These are phyloP conservation scores for Sabellastarte sp. DNA, from an alignment of 2,888 invertebrate species.

Conservation along the genomic window DNA sequence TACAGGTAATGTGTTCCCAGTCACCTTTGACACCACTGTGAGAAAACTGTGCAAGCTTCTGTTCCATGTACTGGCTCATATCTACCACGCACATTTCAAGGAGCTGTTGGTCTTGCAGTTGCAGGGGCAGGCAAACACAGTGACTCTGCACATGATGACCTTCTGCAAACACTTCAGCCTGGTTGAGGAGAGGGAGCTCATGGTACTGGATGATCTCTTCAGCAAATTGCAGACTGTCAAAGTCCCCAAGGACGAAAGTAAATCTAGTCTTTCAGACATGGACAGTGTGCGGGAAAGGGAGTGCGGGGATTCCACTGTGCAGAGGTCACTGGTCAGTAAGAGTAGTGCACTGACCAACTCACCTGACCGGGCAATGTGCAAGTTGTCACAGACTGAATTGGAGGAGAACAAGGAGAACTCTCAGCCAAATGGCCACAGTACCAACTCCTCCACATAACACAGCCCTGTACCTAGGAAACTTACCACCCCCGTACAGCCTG, in stretches of 20 bases:
- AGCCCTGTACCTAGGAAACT: too few relatives aligned
- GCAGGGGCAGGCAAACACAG: constrained; percentile 95
- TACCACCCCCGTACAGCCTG: too few relatives aligned
- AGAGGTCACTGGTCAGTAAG: too few relatives aligned
- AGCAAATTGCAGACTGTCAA: constrained; percentile 5
- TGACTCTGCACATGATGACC: constrained; percentile 92
- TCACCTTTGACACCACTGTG: constrained; percentile 89
- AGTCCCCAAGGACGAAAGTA: not conserved
- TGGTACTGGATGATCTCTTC: constrained; percentile 78
- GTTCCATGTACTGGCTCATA: constrained; percentile 97
- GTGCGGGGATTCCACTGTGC: too few relatives aligned
- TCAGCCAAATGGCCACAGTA: not conserved
- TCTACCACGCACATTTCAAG: constrained; percentile 96
- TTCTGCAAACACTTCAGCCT: constrained; percentile 82
- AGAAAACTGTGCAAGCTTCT: constrained; percentile 93
- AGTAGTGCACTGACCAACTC: too few relatives aligned
- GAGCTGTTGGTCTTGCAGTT: constrained; percentile 86
- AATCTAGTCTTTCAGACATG: not conserved
- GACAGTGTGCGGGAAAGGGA: too few relatives aligned
- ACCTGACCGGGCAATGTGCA: too few relatives aligned
- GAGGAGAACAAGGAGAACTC: not conserved
- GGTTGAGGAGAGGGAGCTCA: constrained; percentile 93
- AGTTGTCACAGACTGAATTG: not conserved
- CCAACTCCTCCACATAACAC: not conserved
- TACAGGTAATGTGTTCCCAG: constrained; percentile 89